Base-by-base conservation (phyloP, 1,140 invertebrate genomes). In the Streblospio benedicti region DNA sequence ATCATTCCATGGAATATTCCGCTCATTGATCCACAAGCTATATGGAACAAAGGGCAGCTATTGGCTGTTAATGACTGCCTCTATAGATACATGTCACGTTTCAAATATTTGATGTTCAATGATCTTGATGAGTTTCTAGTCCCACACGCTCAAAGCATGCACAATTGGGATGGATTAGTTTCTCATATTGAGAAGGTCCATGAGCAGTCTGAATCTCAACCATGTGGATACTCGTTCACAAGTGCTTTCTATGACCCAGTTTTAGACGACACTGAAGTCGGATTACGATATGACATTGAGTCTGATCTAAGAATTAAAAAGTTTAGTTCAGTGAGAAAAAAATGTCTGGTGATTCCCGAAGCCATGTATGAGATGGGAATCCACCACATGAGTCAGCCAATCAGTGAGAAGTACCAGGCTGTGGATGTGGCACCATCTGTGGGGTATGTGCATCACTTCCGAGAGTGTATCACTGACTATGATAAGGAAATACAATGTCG, bases 401-500 rank as follows among this genome's bases (percentile, higher is more conserved):
- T 73, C n/a, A 27, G 57, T 27, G 65, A 69, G 6, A 54, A 56
- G 18, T 52, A 49, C 4, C 49, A 56, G 47, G 58, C 64, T 16
- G n/a, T n/a, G n/a, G 41, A 63, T 14, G 67, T 75, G 5, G 57
- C 60, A n/a, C 81, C 87, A 1, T 85, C 89, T 50, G 82, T 87
- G 0, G 92, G 87, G 0, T 87, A 93, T 57, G 79, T 97, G 25
- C 92, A 97, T 70, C 93, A 97, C 71, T 96, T 96, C 71, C 76
- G 92, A 35, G 53, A 65, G 25, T 76, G 75, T 61, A 57, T 67
- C 5, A 62, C 43, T 23, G 60, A 63, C 5, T 70, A 57, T 61
- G 73, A 74, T 30, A 57, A 62, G 4, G 47, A 61, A 14, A 69
- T 73, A 63, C 62, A 65, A 28, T 76, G 75, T 62, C 51, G 64